Evolutionary conservation across 2,113 vertebrate genomes (phyloP), one percentile per base, ranked within the genome.

Genomic region (Pipra filicauda): DNA sequence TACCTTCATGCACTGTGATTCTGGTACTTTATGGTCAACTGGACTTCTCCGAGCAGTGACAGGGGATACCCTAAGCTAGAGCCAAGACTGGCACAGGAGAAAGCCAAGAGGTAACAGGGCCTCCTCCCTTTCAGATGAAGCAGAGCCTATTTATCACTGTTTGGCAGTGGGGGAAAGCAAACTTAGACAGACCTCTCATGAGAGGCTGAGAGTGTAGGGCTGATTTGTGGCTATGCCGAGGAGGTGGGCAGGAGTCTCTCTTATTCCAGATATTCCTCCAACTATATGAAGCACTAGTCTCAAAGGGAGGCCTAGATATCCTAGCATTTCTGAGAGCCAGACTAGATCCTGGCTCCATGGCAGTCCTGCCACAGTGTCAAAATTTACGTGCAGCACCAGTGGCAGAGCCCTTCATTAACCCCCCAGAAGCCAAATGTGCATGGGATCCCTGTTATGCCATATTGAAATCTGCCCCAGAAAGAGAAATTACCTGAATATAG

Each of bases 1-100:
- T 72, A 27, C 48, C n/a, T 48, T 58, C 22, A 33, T 0, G 0
- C 19, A 24, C 14, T 75, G 17, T 0, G 0, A 7, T 82, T 75
- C n/a, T 71, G 30, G 57, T 59, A 22, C 39, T 78, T 89, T 1
- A 12, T 55, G 55, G 28, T 74, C 49, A 77, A 1, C 46, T 3
- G 3, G 18, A 70, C n/a, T 65, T 77, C 37, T 87, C 59, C n/a
- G 33, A 35, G 51, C 49, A 74, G 31, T 44, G 77, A n/a, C 6
- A 44, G 64, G 41, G 43, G 9, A 28, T 59, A 23, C 30, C 52
- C n/a, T 3, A 5, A 81, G 41, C 76, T 41, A 44, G n/a, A 76
- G 48, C 64, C 61, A 89, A 67, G 61, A 46, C 43, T 48, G 31
- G 62, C 65, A 73, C 15, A 13, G 70, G 78, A 85, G 78, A 65